phyloP scores from a whole-genome alignment of 2,113 vertebrate species.

The Dunckerocampus dactyliophorus region DNA sequence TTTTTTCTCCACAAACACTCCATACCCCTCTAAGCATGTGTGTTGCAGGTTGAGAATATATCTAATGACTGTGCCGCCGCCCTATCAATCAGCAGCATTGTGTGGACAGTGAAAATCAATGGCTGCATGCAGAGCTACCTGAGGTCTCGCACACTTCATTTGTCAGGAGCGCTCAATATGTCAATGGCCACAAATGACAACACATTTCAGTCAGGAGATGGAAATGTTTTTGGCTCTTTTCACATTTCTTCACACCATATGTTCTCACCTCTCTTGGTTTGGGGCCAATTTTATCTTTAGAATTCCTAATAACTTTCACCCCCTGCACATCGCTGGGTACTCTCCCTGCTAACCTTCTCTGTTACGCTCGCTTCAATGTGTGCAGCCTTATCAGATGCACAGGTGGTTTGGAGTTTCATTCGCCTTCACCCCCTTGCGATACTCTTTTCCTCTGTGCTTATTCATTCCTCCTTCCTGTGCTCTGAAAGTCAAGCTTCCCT shows the following conservation, averaged over 20 bases:
- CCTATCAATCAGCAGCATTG: conserved; percentile 62
- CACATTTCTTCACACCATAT: not conserved
- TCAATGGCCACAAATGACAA: conserved; percentile 61
- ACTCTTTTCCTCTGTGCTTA: conserved; percentile 71
- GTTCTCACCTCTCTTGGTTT: conserved; percentile 7
- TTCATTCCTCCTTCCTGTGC: conserved; percentile 83
- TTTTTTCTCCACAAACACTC: conserved; percentile 4
- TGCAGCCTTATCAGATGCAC: conserved; percentile 82
- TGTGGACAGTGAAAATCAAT: conserved; percentile 70
- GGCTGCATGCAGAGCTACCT: conserved; percentile 64
- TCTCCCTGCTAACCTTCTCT: conserved; percentile 73
- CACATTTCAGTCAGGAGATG: conserved; percentile 53
- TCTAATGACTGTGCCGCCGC: conserved; percentile 54
- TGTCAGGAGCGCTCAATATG: conserved; percentile 71
- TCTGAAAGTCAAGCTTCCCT: conserved; percentile 83
- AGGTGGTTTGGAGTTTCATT: conserved; percentile 81
- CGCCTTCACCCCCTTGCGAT: conserved; percentile 53
- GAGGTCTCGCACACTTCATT: conserved; percentile 72
- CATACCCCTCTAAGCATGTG: conserved; percentile 22
- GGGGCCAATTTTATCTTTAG: conserved; percentile 23
- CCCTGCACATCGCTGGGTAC: conserved; percentile 21
- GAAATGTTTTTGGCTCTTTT: conserved; percentile 58
- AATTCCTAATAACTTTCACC: conserved; percentile 3
- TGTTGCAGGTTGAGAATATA: conserved; percentile 47
- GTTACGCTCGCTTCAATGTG: conserved; percentile 74